Conservation (phyloP, 2,888 invertebrate genomes). For the Temnothorax unifasciatus region DNA sequence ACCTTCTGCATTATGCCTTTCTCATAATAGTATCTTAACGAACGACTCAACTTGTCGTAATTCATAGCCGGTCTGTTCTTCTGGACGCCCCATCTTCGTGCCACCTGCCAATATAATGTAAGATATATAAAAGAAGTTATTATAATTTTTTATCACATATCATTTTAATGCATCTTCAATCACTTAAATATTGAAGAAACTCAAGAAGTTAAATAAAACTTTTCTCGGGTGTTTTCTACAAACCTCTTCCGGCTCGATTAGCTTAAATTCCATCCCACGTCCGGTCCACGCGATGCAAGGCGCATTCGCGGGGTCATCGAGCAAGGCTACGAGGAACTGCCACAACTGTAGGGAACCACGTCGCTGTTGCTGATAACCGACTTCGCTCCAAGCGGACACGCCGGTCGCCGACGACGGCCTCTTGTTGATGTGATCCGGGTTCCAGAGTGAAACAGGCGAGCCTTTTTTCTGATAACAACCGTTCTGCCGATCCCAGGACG, state of each 20-base stretch:
- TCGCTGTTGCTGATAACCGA: constrained; percentile 87
- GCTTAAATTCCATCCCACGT: constrained; percentile 97
- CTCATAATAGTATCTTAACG: constrained; percentile 98
- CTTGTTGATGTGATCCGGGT: constrained; percentile 77
- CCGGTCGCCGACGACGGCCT: constrained; percentile 77
- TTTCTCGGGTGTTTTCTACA: constrained; percentile 33
- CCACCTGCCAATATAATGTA: constrained; percentile 89
- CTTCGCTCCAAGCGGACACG: constrained; percentile 80
- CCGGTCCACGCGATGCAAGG: constrained; percentile 98
- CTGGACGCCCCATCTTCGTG: constrained; percentile 97
- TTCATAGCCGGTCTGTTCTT: constrained; percentile 99
- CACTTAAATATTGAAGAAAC: background rate
- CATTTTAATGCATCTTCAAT: background rate
- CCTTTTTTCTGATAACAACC: constrained; percentile 78
- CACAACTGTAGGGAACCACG: constrained; percentile 96
- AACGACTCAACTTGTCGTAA: constrained; percentile 97
- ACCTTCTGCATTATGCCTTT: constrained; percentile 99
- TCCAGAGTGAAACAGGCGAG: constrained; percentile 80
- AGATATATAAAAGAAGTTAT: background rate
- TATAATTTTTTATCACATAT: background rate
- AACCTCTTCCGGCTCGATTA: constrained; percentile 98
- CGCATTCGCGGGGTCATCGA: constrained; percentile 91
- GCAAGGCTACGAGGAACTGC: constrained; percentile 96
- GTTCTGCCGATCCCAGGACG: constrained; percentile 82
- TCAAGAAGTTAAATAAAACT: background rate